These are phyloP conservation scores for Lithodes maja DNA, from an alignment of 2,888 invertebrate species.

Conservation along the genomic window DNA sequence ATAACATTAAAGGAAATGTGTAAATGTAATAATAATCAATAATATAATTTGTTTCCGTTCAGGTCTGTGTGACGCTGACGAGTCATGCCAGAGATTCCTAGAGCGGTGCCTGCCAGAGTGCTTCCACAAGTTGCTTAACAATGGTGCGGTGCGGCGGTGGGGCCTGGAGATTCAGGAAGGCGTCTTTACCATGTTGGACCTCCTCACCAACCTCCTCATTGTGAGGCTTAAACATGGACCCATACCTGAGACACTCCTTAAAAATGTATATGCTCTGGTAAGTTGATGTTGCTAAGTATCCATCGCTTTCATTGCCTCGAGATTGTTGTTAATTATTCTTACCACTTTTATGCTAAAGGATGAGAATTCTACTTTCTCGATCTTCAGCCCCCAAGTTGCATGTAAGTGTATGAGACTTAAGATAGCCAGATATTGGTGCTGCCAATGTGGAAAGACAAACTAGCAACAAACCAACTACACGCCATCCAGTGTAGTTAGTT, in stretches of 20 bases:
- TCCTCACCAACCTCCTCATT: conserved; percentile 75
- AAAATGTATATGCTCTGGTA: conserved; percentile 74
- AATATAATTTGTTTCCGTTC: neutral
- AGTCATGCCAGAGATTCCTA: conserved; percentile 75
- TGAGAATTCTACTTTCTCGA: neutral
- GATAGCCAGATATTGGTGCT: too few species aligned
- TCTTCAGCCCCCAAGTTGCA: neutral
- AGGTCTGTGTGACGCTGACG: conserved; percentile 75
- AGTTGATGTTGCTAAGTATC: conserved; percentile 47
- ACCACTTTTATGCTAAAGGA: neutral
- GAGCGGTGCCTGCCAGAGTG: conserved; percentile 76
- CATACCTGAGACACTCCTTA: conserved; percentile 74
- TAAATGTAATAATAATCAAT: too few species aligned
- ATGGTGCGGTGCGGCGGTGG: conserved; percentile 76
- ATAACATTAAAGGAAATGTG: too few species aligned
- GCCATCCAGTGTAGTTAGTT: too few species aligned
- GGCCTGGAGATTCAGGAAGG: conserved; percentile 77
- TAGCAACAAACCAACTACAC: too few species aligned
- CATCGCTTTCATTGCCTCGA: neutral
- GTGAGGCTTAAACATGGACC: conserved; percentile 74
- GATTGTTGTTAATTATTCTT: neutral
- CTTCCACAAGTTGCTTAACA: conserved; percentile 76
- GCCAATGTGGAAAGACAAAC: too few species aligned
- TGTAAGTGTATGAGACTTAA: neutral
- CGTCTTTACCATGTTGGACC: conserved; percentile 76